Percentiles rank a stretch among this genome's conserved stretches.
These are phyloP conservation scores for Cassiopea xamachana DNA, from an alignment of 30 jellyfish, hydroid and myxozoan genomes.

Conservation along the genomic window DNA sequence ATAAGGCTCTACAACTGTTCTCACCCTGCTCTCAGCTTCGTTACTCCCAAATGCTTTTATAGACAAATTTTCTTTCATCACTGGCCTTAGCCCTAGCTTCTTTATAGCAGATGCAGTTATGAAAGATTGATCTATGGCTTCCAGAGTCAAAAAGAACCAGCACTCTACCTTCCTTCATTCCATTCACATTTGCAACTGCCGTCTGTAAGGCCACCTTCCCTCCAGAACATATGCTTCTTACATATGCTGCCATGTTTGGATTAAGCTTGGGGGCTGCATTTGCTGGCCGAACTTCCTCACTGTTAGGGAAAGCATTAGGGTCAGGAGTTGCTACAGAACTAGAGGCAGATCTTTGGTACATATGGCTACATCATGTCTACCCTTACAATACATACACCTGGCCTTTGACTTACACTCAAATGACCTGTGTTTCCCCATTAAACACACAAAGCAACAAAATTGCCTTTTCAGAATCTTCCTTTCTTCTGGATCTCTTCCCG, in stretches of 20 bases:
- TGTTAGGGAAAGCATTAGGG: not conserved
- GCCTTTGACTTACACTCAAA: conserved; percentile 28
- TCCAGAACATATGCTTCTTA: conserved; percentile 40
- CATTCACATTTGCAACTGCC: conserved; percentile 60
- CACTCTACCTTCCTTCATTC: conserved; percentile 24
- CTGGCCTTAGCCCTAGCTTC: conserved; percentile 46
- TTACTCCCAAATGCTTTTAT: conserved; percentile 51
- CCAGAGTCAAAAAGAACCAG: conserved; percentile 58
- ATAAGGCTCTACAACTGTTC: conserved; percentile 43
- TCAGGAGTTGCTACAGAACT: not conserved
- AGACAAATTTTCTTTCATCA: conserved; percentile 26
- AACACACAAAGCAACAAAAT: conserved; percentile 10
- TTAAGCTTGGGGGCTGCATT: not conserved
- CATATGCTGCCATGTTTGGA: conserved; percentile 22
- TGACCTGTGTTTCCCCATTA: conserved; percentile 15
- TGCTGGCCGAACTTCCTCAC: conserved; percentile 31
- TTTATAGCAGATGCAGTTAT: conserved; percentile 55
- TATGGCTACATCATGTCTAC: conserved; percentile 23
- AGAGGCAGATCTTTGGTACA: conserved; percentile 2
- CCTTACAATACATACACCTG: conserved; percentile 33
- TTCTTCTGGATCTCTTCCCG: conserved; percentile 21
- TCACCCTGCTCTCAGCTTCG: conserved; percentile 20
- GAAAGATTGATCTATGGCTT: conserved; percentile 63
- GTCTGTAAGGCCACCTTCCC: conserved; percentile 54
- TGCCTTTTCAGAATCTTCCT: conserved; percentile 20